Evolutionary conservation across 2,113 vertebrate genomes (phyloP).

Genomic region (Leuciscus idus): DNA sequence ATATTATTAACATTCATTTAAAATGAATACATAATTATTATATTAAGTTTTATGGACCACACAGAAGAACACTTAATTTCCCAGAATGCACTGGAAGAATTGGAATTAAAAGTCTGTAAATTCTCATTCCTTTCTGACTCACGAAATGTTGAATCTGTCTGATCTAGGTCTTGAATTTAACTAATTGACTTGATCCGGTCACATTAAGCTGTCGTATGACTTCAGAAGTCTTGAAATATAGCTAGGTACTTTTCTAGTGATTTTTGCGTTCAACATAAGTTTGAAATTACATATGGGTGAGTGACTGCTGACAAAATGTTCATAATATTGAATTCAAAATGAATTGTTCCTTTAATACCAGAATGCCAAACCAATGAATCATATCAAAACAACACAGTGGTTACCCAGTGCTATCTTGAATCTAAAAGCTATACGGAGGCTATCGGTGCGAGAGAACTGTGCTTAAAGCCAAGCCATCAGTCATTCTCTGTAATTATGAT

Average conservation of each 20-base stretch:
- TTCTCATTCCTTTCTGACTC: not conserved
- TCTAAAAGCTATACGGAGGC: not conserved
- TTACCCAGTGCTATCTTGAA: not conserved
- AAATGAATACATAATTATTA: too few species aligned
- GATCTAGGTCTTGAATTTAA: not conserved
- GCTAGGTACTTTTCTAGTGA: not conserved
- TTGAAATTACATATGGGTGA: not conserved
- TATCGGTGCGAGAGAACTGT: not conserved
- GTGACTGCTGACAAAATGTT: not conserved
- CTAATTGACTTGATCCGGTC: not conserved
- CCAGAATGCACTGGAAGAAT: not conserved
- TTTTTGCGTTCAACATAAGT: not conserved
- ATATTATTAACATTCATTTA: too few species aligned
- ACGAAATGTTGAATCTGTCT: not conserved
- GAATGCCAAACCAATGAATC: slow-evolving; percentile 10
- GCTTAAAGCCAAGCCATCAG: slow-evolving; percentile 45
- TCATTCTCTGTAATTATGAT: slow-evolving; percentile 42
- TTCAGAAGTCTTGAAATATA: not conserved
- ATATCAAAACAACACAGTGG: not conserved
- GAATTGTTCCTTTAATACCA: not conserved
- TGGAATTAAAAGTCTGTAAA: not conserved
- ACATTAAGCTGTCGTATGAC: not conserved
- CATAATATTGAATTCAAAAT: too few species aligned
- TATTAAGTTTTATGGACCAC: not conserved
- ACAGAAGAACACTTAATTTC: not conserved